phyloP scores from a whole-genome alignment of 2,888 invertebrate genomes.

The Dolomedes plantarius region DNA sequence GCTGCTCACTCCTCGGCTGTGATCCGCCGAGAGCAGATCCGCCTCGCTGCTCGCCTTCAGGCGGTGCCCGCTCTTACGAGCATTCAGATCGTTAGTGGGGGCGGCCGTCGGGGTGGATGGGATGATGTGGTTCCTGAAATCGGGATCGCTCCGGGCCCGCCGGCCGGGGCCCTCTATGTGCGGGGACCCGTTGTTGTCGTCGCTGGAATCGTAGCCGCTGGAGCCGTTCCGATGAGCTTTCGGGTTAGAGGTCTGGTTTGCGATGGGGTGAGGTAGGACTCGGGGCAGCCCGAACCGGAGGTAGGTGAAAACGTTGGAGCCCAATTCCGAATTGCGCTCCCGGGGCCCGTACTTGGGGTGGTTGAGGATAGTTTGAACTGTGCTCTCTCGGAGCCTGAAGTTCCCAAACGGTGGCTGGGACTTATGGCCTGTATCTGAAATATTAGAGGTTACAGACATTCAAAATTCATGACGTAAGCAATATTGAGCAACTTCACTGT shows the following conservation, averaged over 20 bases:
- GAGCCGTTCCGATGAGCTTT: conserved; percentile 82
- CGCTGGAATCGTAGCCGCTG: conserved; percentile 94
- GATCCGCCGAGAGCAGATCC: conserved; percentile 81
- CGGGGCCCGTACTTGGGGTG: conserved; percentile 92
- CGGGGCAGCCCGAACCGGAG: conserved; percentile 94
- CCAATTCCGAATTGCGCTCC: conserved; percentile 82
- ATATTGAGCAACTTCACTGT: no score
- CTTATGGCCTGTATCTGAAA: conserved; percentile 85
- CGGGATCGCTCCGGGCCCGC: conserved; percentile 88
- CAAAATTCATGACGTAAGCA: no score
- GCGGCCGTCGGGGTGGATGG: conserved; percentile 75
- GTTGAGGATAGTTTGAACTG: conserved; percentile 91
- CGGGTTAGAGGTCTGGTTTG: conserved; percentile 79
- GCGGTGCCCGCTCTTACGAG: conserved; percentile 59
- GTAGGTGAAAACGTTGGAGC: conserved; percentile 94
- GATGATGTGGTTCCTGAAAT: conserved; percentile 84
- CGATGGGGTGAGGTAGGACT: conserved; percentile 84
- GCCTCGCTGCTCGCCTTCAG: conserved; percentile 87
- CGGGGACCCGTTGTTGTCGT: conserved; percentile 82
- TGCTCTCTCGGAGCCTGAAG: conserved; percentile 93
- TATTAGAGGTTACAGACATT: no score
- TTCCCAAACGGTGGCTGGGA: conserved; percentile 88
- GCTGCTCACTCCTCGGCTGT: not conserved
- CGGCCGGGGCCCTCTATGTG: conserved; percentile 18
- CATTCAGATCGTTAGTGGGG: not conserved